Conservation (phyloP, 92 coral and sea anemone genomes). For the Anthopleura xanthogrammica region DNA sequence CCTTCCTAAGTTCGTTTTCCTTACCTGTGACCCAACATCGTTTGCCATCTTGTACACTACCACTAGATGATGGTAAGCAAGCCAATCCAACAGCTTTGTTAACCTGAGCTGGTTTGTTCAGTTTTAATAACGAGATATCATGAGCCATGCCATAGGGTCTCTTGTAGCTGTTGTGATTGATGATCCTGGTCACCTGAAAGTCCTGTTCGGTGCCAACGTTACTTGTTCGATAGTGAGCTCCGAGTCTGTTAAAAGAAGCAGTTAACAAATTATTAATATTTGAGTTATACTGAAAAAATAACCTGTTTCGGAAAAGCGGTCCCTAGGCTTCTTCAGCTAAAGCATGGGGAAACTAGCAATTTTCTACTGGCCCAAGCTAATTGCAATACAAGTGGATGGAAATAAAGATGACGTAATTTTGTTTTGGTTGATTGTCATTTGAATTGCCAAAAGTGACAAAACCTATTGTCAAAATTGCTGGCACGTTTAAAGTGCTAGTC, state of each 20-base stretch:
- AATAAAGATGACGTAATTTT: too few species aligned
- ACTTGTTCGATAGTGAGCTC: constrained; percentile 20
- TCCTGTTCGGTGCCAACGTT: constrained; percentile 39
- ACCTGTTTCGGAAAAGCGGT: too few species aligned
- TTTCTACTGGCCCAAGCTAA: too few species aligned
- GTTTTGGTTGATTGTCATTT: too few species aligned
- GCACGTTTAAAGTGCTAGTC: too few species aligned
- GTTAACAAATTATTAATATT: neutral
- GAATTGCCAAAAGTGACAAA: too few species aligned
- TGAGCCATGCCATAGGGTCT: constrained; percentile 45
- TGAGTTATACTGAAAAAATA: too few species aligned
- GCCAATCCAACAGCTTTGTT: constrained; percentile 24
- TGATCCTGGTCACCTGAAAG: constrained; percentile 32
- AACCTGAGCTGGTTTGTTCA: constrained; percentile 33
- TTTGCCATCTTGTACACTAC: constrained; percentile 15
- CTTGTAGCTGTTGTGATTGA: constrained; percentile 37
- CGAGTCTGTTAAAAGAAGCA: constrained; percentile 4
- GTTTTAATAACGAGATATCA: constrained; percentile 44
- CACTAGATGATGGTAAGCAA: constrained; percentile 20
- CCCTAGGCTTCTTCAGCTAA: too few species aligned
- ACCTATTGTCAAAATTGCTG: too few species aligned
- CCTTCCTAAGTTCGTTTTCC: neutral
- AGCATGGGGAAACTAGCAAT: too few species aligned
- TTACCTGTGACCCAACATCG: constrained; percentile 26
- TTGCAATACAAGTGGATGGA: too few species aligned